Evolutionary conservation across 2,888 invertebrate genomes (phyloP).

Genomic region (Chorisops tibialis): DNA sequence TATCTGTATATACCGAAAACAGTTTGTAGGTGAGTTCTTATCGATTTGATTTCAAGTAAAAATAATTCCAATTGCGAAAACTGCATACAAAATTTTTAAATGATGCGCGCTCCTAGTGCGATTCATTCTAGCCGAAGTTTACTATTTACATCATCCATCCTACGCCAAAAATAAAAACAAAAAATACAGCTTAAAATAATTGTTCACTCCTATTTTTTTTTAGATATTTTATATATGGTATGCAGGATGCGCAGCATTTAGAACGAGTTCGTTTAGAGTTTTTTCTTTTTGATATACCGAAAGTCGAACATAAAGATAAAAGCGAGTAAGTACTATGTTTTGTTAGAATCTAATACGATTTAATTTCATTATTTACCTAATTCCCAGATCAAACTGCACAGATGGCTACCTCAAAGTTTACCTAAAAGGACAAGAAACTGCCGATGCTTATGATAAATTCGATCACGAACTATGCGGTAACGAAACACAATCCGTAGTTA

Average conservation of each 20-base stretch:
- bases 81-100: too few species aligned
- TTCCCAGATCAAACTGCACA: slow-evolving; percentile 66
- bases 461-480: slow-evolving; percentile 91
- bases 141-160: too few species aligned
- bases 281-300: slow-evolving; percentile 85
- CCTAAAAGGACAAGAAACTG: slow-evolving; percentile 87
- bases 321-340: slow-evolving; percentile 68
- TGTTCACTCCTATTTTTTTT: too few species aligned
- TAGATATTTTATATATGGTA: slow-evolving; percentile 94
- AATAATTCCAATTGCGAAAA: too few species aligned
- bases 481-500: slow-evolving; percentile 76
- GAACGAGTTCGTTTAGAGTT: slow-evolving; percentile 91
- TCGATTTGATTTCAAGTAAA: too few species aligned
- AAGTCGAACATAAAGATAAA: slow-evolving; percentile 62
- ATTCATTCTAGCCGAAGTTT: too few species aligned
- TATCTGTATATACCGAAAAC: slow-evolving; percentile 93
- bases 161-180: too few species aligned
- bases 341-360: neutral
- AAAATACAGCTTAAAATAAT: too few species aligned
- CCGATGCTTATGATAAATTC: slow-evolving; percentile 89
- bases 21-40: slow-evolving; percentile 85
- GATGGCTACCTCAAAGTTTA: slow-evolving; percentile 90
- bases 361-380: slow-evolving; percentile 1
- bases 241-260: slow-evolving; percentile 94
- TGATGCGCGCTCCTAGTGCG: too few species aligned